Conservation (phyloP, 2,888 invertebrate species). For the Leucania comma region DNA sequence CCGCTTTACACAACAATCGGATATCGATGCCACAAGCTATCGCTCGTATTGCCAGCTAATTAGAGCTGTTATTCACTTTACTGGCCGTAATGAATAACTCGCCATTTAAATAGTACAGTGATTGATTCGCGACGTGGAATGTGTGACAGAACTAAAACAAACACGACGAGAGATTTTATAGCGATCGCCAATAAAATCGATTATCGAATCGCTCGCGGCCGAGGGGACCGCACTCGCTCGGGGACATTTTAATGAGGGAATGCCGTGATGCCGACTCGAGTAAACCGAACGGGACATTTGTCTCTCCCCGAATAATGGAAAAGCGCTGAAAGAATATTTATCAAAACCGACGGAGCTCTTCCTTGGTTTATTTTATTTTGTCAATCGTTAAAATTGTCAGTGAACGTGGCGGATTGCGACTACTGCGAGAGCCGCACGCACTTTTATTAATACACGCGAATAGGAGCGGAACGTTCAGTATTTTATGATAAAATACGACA, state of each 20-base stretch:
- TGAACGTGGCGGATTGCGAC: conserved; percentile 57
- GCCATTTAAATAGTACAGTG: conserved; percentile 78
- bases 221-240: conserved; percentile 76
- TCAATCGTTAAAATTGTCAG: conserved; percentile 66
- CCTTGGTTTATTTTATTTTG: conserved; percentile 76
- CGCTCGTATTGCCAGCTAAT: conserved; percentile 71
- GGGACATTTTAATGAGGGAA: conserved; percentile 86
- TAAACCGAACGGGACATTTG: conserved; percentile 78
- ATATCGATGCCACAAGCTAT: conserved; percentile 59
- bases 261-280: conserved; percentile 80
- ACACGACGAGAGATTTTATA: conserved; percentile 79
- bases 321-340: conserved; percentile 85
- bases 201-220: conserved; percentile 73
- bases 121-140: conserved; percentile 80
- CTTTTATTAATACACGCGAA: conserved; percentile 56
- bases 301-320: conserved; percentile 83
- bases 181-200: conserved; percentile 85
- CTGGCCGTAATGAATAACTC: conserved; percentile 67
- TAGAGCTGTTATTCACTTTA: conserved; percentile 73
- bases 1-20: conserved; percentile 73
- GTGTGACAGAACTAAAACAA: conserved; percentile 79
- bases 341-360: conserved; percentile 78
- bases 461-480: conserved; percentile 43
- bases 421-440: conserved; percentile 46
- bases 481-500: conserved; percentile 61